Conservation (phyloP, 2,888 invertebrate species). For the Heliconius cydno region DNA sequence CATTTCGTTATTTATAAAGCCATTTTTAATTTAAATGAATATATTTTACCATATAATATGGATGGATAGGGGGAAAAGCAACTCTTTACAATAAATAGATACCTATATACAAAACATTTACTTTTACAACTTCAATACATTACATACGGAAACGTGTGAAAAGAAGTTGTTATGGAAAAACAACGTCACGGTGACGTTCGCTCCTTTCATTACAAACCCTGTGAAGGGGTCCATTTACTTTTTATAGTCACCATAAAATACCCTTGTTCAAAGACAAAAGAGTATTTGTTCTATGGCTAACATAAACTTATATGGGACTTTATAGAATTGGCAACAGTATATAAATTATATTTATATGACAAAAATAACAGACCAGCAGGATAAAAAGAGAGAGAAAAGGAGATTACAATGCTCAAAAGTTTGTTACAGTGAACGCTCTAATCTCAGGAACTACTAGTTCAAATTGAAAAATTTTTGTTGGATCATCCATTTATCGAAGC, state of each 20-base stretch:
- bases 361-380: no score
- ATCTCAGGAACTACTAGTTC: no score
- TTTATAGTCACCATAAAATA: constrained; percentile 25
- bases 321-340: not conserved
- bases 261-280: constrained; percentile 15
- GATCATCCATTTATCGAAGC: no score
- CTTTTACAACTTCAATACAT: not conserved
- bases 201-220: constrained; percentile 10
- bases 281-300: constrained; percentile 2
- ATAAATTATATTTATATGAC: not conserved
- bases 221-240: constrained; percentile 22
- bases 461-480: no score
- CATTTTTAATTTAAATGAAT: not conserved
- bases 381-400: no score
- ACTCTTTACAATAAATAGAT: not conserved
- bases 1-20: not conserved
- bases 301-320: not conserved
- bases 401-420: no score
- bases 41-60: no score
- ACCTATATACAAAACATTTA: not conserved
- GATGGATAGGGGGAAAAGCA: no score
- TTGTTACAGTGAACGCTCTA: no score
- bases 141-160: not conserved
- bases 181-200: constrained; percentile 7
- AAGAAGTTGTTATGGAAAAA: not conserved